phyloP scores from a whole-genome alignment of 1,140 invertebrate species.

The Augochlora pura region DNA sequence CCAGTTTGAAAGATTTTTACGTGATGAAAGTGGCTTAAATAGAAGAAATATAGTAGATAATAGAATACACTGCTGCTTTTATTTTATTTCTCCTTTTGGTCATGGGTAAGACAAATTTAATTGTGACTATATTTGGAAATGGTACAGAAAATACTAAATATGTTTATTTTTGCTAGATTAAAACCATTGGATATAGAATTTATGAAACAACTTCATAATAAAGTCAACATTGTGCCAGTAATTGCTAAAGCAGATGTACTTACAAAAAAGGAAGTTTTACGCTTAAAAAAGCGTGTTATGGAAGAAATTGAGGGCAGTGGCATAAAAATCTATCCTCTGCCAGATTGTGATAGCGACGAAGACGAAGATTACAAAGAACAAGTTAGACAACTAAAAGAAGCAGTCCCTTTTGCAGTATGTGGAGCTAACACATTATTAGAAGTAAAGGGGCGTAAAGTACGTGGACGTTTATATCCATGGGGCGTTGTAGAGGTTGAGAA shows the following conservation, averaged over 20 bases:
- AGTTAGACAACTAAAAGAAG: conserved; percentile 94
- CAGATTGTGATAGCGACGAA: conserved; percentile 97
- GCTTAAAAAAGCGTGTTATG: conserved; percentile 93
- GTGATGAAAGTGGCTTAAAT: conserved; percentile 95
- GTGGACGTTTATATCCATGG: conserved; percentile 98
- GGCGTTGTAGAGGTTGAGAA: conserved; percentile 99
- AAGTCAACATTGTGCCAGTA: conserved; percentile 99
- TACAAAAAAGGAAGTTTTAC: conserved; percentile 95
- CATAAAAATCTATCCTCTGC: conserved; percentile 97
- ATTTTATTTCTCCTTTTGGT: conserved; percentile 99
- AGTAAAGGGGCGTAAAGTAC: conserved; percentile 92
- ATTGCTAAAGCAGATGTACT: conserved; percentile 99
- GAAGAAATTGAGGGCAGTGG: conserved; percentile 91
- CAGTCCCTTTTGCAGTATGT: conserved; percentile 99
- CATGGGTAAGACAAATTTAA: conserved; percentile 87
- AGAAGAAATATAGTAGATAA: conserved; percentile 95
- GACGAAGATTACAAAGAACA: conserved; percentile 97
- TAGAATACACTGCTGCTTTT: conserved; percentile 98
- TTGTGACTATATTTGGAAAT: background rate
- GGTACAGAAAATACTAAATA: background rate
- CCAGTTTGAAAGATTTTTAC: conserved; percentile 94
- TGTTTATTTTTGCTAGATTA: conserved; percentile 67
- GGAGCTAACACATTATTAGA: conserved; percentile 96
- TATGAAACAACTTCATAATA: conserved; percentile 99
- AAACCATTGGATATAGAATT: conserved; percentile 97